Percentiles rank a stretch among this genome's conserved stretches.
These are phyloP conservation scores for Peromyscus californicus DNA, from an alignment of 2,113 vertebrate genomes.

Conservation along the genomic window DNA sequence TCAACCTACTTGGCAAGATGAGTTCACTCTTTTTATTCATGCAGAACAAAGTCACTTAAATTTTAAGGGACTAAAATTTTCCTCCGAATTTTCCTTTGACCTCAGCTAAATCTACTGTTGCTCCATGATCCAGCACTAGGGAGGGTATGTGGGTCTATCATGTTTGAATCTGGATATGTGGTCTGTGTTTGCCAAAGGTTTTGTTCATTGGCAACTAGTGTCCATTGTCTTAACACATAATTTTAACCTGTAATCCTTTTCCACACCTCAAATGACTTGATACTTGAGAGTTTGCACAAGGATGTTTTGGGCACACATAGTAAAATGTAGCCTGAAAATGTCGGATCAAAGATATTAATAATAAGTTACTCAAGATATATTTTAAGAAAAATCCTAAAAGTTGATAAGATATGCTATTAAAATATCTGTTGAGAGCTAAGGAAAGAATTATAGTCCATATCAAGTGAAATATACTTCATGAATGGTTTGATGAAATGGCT, in stretches of 20 bases:
- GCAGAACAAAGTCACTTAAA: conserved; percentile 62
- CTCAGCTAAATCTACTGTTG: background rate
- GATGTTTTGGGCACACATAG: background rate
- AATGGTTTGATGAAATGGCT: background rate
- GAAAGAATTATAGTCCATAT: background rate
- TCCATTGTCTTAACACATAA: background rate
- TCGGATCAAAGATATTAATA: background rate
- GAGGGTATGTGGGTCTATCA: background rate
- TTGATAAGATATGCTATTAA: background rate
- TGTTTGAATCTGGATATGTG: background rate
- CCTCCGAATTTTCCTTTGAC: background rate
- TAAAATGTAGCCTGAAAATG: background rate
- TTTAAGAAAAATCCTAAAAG: background rate
- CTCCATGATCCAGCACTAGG: background rate
- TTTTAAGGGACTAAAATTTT: conserved; percentile 43
- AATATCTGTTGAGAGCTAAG: background rate
- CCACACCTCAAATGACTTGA: background rate
- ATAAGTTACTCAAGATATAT: background rate
- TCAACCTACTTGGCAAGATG: conserved; percentile 50
- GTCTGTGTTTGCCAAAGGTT: background rate
- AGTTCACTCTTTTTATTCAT: conserved; percentile 62
- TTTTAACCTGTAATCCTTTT: background rate
- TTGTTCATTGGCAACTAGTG: background rate
- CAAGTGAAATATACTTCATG: background rate
- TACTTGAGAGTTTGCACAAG: background rate